Percentiles rank a stretch among this genome's conserved stretches.
These are phyloP conservation scores for Ptyas mucosa DNA, from an alignment of 2,113 vertebrate genomes.

Conservation along the genomic window DNA sequence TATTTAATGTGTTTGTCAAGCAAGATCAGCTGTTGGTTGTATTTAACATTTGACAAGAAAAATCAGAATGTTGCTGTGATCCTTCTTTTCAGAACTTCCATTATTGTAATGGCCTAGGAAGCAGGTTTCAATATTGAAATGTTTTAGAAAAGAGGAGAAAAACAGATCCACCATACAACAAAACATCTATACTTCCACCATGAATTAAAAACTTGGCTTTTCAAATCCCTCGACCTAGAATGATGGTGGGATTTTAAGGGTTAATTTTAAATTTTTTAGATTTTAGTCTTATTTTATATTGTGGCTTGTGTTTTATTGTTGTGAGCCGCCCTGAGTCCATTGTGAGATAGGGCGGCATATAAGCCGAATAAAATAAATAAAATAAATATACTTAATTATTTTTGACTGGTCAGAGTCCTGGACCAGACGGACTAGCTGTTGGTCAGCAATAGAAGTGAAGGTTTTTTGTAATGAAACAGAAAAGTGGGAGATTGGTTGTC, in stretches of 20 bases:
- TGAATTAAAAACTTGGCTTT: no score
- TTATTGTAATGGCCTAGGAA: slow-evolving; percentile 53
- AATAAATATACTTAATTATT: slow-evolving; percentile 6
- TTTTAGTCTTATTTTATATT: no score
- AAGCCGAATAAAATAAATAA: no score
- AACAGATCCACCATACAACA: not conserved
- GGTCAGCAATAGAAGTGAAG: not conserved
- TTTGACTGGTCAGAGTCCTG: not conserved
- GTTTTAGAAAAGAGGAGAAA: slow-evolving; percentile 25
- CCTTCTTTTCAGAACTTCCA: slow-evolving; percentile 33
- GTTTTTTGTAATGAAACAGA: not conserved
- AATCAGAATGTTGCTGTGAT: slow-evolving; percentile 44
- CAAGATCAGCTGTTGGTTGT: slow-evolving; percentile 14
- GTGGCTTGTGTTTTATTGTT: no score
- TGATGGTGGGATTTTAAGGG: no score
- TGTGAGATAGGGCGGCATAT: no score
- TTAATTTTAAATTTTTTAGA: no score
- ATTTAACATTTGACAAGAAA: slow-evolving; percentile 35
- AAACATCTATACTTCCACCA: not conserved
- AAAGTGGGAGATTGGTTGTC: not conserved
- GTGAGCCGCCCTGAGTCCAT: no score
- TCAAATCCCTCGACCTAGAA: no score
- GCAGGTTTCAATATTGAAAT: slow-evolving; percentile 11
- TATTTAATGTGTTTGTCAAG: slow-evolving; percentile 33
- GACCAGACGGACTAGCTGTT: not conserved